Evolutionary conservation across 2,797 vertebrate genomes (phyloP).

Genomic region (Lepus oiostolus): DNA sequence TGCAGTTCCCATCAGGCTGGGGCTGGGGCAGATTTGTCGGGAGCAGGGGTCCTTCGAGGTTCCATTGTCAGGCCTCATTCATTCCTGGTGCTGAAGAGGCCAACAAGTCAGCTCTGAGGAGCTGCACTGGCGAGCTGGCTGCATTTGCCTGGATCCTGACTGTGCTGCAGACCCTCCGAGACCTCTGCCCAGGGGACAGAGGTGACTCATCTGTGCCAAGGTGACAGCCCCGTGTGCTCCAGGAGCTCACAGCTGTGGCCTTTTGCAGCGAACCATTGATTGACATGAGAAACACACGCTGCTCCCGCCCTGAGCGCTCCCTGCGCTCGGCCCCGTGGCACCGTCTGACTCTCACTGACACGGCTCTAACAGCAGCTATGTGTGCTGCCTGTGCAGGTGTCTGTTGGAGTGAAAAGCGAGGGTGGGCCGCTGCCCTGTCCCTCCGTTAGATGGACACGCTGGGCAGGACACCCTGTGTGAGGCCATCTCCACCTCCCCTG

Average conservation of each 20-base stretch:
- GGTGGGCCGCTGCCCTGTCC: not conserved
- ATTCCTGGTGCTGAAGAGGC: not conserved
- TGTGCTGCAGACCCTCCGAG: not conserved
- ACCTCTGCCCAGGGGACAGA: accelerated
- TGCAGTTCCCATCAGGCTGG: not conserved
- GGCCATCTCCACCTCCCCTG: too few species aligned
- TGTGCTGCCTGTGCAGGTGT: not conserved
- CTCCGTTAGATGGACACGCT: accelerated
- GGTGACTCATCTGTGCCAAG: too few species aligned
- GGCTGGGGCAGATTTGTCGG: not conserved
- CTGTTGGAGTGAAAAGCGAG: not conserved
- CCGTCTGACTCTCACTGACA: not conserved
- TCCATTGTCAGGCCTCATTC: not conserved
- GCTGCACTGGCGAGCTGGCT: too few species aligned
- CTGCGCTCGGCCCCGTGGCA: not conserved
- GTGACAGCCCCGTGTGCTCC: not conserved
- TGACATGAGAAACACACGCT: accelerated
- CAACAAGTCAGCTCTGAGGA: not conserved
- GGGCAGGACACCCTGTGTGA: too few species aligned
- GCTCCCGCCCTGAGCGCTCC: accelerated
- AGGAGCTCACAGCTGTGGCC: not conserved
- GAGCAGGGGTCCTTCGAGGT: not conserved
- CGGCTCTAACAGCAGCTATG: too few species aligned
- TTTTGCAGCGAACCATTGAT: not conserved
- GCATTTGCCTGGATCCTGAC: not conserved